Base-by-base conservation (phyloP, 2,888 invertebrate species). In the Apodemia zela region DNA sequence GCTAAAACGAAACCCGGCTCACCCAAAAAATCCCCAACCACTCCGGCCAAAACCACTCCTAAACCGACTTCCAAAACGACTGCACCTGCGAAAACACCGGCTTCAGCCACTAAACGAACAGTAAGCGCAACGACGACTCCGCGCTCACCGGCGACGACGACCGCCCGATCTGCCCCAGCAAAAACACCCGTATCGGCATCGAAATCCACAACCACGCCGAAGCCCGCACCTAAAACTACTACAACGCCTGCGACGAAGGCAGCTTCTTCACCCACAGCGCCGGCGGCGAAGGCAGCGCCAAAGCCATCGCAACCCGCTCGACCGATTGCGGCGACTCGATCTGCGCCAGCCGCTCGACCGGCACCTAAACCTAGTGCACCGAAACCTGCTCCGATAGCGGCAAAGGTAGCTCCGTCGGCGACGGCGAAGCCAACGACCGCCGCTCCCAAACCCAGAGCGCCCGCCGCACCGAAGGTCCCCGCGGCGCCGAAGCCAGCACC, bases 371-470 rank as follows among this genome's bases (percentile, higher is more conserved):
- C 51, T 78, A 75, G 54, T 68, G 75, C 17, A 72, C 74, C 35
- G 69, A 74, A 8, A 25, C 21, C 68, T 15, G 65, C 67, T 58
- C 42, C 25, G 6, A 0, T 25, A 10, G 74, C 75, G 61, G 71
- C 75, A 33, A 77, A 77, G 64, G 73, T 75, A 10, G 70, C 77
- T 0, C 93, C 93, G 6, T 65, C 73, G 6, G 60, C 70, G 49
- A 63, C 73, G n/a, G 33, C 73, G 7, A 69, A 72, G 51, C 66
- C 73, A 6, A 74, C 76, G 61, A 72, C 75, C 45, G 78, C 78
- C 64, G 70, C 77, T 0, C 93, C 93, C n/a, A 93, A 89, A 73
- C 42, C 71, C 4, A 93, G 73, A 93, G 93, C 42, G 93, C 93
- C 76, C 29, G 57, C 73, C 8, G 38, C 67, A 6, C 54, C 25